Percentiles rank a stretch among this genome's conserved stretches.
Conservation (phyloP, 2,797 vertebrate species). For the Pogoniulus pusillus region DNA sequence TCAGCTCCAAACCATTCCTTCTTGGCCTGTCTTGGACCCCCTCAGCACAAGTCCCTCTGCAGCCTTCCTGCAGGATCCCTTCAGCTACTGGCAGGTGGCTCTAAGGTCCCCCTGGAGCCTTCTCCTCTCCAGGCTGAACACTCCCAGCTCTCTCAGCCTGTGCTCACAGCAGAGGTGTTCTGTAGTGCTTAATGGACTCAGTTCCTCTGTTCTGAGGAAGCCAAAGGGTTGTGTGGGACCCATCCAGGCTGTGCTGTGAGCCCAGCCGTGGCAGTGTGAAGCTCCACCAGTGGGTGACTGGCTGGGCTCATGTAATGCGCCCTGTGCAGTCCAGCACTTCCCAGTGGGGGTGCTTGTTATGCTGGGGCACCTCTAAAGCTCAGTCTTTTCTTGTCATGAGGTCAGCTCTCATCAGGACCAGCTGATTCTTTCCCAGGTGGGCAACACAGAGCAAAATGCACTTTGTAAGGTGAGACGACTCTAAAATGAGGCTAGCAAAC, state of each 20-base stretch:
- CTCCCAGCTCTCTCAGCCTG: too few species aligned
- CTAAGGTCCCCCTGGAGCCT: too few species aligned
- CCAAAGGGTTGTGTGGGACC: neutral
- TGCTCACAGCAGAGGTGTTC: too few species aligned
- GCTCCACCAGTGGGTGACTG: too few species aligned
- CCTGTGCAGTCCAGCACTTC: neutral
- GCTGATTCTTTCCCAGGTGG: neutral
- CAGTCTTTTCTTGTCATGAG: neutral
- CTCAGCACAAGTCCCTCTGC: too few species aligned
- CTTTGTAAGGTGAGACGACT: neutral
- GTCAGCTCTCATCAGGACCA: neutral
- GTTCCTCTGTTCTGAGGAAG: too few species aligned
- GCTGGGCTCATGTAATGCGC: neutral
- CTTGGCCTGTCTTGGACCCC: too few species aligned
- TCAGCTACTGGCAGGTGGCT: too few species aligned
- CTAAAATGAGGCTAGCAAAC: conserved; percentile 35
- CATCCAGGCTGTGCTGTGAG: neutral
- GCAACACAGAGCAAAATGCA: neutral
- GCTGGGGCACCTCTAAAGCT: neutral
- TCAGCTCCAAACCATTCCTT: too few species aligned
- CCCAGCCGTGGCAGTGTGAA: neutral
- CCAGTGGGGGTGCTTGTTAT: neutral
- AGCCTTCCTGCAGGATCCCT: too few species aligned
- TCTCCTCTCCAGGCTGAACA: too few species aligned
- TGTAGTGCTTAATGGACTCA: too few species aligned